Evolutionary conservation across 2,888 invertebrate species (phyloP).

Genomic region (Crocallis elinguaria): DNA sequence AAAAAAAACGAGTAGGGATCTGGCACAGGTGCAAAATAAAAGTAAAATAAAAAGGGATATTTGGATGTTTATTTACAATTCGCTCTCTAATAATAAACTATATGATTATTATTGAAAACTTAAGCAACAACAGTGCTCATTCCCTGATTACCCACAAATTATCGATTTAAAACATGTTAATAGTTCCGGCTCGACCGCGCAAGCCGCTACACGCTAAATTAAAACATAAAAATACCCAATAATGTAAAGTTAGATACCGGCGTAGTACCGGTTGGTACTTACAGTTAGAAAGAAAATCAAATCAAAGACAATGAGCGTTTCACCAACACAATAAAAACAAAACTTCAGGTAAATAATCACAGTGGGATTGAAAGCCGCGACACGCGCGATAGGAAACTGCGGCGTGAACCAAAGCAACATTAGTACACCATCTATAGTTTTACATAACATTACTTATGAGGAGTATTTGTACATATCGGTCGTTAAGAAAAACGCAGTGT

Average conservation of each 20-base stretch:
- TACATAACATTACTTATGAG: conserved; percentile 35
- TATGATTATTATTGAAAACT: conserved; percentile 77
- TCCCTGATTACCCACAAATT: conserved; percentile 72
- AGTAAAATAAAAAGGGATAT: conserved; percentile 82
- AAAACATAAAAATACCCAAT: conserved; percentile 78
- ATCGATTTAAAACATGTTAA: conserved; percentile 77
- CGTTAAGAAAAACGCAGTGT: conserved; percentile 24
- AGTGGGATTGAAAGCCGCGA: conserved; percentile 49
- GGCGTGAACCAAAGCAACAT: not conserved
- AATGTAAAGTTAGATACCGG: conserved; percentile 64
- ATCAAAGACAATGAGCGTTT: conserved; percentile 45
- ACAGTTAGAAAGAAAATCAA: conserved; percentile 52
- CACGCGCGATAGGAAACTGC: conserved; percentile 14
- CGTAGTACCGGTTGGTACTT: conserved; percentile 60
- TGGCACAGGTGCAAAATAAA: conserved; percentile 65
- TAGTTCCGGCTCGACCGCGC: conserved; percentile 66
- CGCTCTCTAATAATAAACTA: conserved; percentile 79
- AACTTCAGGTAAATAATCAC: conserved; percentile 53
- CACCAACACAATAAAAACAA: conserved; percentile 51
- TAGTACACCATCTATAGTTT: conserved; percentile 14
- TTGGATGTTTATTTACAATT: conserved; percentile 84
- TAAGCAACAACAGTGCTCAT: conserved; percentile 73
- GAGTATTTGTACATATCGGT: conserved; percentile 65
- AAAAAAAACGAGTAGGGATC: conserved; percentile 42
- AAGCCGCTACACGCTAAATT: conserved; percentile 70